A percentile compares a stretch with the other conserved stretches of the same genome.
Evolutionary conservation across 30 jellyfish, hydroid and myxozoan genomes (phyloP).

Genomic region (Rhopilema esculentum): DNA sequence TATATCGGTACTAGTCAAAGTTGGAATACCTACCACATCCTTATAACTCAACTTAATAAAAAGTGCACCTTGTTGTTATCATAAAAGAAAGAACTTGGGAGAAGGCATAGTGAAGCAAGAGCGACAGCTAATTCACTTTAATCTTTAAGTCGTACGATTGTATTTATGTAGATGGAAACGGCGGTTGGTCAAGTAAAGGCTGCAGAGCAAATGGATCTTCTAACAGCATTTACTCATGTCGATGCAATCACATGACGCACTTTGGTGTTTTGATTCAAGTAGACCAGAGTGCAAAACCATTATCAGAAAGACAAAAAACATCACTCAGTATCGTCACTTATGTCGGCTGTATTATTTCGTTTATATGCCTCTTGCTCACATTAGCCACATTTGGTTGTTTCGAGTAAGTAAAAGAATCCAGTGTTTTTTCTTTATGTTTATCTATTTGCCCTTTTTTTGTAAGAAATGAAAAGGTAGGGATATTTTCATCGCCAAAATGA

Average conservation of each 20-base stretch:
- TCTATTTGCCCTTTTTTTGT: background rate
- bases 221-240: slow-evolving; percentile 10
- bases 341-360: slow-evolving; percentile 29
- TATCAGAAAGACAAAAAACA: background rate
- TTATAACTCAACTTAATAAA: too few species aligned
- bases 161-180: slow-evolving; percentile 6
- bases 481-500: too few species aligned
- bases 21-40: too few species aligned
- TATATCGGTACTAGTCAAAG: too few species aligned
- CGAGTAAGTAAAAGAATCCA: background rate
- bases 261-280: slow-evolving; percentile 15
- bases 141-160: background rate
- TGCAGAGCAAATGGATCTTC: background rate
- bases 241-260: slow-evolving; percentile 55
- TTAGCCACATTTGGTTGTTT: slow-evolving; percentile 17
- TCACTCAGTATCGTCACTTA: slow-evolving; percentile 25
- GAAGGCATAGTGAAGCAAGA: too few species aligned
- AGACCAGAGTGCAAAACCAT: background rate
- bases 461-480: too few species aligned
- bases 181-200: slow-evolving; percentile 38
- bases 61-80: too few species aligned
- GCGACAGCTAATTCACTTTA: background rate
- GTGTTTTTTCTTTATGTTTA: background rate
- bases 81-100: too few species aligned
- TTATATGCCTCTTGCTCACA: slow-evolving; percentile 15